phyloP scores from a whole-genome alignment of 37 sponge, comb jelly and placozoan genomes.

The Tethya wilhelma region DNA sequence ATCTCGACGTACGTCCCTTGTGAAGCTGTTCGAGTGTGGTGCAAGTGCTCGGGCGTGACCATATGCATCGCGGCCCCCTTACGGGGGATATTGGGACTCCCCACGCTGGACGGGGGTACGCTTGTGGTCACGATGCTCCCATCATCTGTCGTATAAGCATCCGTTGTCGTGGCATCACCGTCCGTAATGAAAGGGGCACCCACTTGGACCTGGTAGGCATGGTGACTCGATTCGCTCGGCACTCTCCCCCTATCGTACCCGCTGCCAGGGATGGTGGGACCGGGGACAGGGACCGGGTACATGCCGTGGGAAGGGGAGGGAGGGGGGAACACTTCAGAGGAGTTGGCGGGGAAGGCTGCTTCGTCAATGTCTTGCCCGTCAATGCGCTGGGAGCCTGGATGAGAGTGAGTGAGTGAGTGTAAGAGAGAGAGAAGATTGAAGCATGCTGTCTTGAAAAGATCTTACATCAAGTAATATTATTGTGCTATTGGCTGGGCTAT shows the following conservation, averaged over 20 bases:
- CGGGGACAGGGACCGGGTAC: not conserved
- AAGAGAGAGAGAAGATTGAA: conserved; percentile 3
- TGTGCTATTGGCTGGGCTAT: no score
- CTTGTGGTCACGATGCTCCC: conserved; percentile 25
- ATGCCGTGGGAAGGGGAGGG: not conserved
- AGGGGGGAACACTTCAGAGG: not conserved
- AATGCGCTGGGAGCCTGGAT: not conserved
- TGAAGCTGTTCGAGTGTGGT: not conserved
- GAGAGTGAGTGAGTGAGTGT: not conserved
- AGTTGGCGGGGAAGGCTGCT: not conserved
- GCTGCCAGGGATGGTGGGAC: not conserved
- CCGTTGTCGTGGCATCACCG: conserved; percentile 1
- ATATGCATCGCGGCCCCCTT: not conserved
- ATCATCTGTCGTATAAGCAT: conserved; percentile 18
- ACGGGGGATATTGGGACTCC: conserved; percentile 11
- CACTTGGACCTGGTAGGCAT: not conserved
- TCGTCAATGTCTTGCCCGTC: conserved; percentile 2
- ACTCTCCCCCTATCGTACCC: no score
- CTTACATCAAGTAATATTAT: no score
- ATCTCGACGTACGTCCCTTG: not conserved
- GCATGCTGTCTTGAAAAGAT: no score
- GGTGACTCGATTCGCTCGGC: no score
- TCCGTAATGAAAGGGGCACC: not conserved
- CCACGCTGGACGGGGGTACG: conserved; percentile 26
- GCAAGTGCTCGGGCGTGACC: not conserved